These are phyloP conservation scores for Alitta virens DNA, from an alignment of 2,888 invertebrate species.

Conservation along the genomic window DNA sequence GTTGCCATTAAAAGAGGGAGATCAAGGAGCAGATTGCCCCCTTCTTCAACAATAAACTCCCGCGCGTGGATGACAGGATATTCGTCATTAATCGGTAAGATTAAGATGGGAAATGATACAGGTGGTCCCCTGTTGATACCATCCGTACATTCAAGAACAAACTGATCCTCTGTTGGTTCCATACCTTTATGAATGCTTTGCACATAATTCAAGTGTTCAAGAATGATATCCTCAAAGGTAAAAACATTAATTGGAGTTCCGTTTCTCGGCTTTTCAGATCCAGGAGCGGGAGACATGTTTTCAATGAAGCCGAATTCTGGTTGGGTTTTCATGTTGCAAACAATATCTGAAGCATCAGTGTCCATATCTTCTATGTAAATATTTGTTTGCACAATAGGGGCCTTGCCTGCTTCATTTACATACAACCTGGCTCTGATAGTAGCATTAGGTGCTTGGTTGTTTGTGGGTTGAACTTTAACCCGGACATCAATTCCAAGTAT, in stretches of 20 bases:
- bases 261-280: slow-evolving; percentile 45
- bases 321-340: slow-evolving; percentile 47
- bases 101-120: slow-evolving; percentile 39
- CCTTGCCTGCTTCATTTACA: slow-evolving; percentile 47
- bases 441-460: slow-evolving; percentile 49
- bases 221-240: slow-evolving; percentile 41
- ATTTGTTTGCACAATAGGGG: slow-evolving; percentile 39
- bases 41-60: slow-evolving; percentile 55
- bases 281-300: slow-evolving; percentile 50
- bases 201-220: slow-evolving; percentile 50
- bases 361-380: slow-evolving; percentile 50
- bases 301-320: slow-evolving; percentile 53
- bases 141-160: slow-evolving; percentile 52
- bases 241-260: slow-evolving; percentile 53
- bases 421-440: slow-evolving; percentile 30
- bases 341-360: slow-evolving; percentile 42
- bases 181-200: slow-evolving; percentile 55
- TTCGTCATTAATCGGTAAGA: slow-evolving; percentile 55
- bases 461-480: slow-evolving; percentile 47
- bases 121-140: slow-evolving; percentile 49
- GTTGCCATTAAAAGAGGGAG: slow-evolving; percentile 51
- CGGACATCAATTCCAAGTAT: slow-evolving; percentile 40
- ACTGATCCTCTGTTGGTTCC: slow-evolving; percentile 50
- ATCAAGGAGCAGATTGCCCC: slow-evolving; percentile 53
- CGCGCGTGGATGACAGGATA: slow-evolving; percentile 48